A percentile compares a stretch with the other conserved stretches of the same genome.
phyloP scores from a whole-genome alignment of 1,140 invertebrate species.

The Helicoverpa zea region DNA sequence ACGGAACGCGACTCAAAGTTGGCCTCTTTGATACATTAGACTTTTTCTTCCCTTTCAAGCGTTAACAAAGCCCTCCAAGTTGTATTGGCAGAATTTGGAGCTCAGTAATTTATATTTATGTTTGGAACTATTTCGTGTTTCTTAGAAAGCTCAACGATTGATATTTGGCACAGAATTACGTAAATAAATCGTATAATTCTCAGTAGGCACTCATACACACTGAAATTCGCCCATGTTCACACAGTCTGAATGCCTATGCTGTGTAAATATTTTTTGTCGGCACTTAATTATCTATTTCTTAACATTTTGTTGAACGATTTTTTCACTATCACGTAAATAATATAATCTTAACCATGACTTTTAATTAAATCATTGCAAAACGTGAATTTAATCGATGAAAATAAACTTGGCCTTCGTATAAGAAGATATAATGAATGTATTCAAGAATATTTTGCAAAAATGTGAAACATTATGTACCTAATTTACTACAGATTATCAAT shows the following conservation, averaged over 20 bases:
- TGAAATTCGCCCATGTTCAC: too few relatives aligned
- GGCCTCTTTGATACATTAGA: constrained; percentile 48
- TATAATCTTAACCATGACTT: constrained; percentile 4
- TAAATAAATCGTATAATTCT: not conserved
- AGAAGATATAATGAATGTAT: too few relatives aligned
- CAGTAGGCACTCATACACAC: too few relatives aligned
- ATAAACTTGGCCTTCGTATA: not conserved
- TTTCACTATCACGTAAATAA: not conserved
- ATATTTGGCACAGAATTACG: not conserved
- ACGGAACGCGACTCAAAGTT: constrained; percentile 31
- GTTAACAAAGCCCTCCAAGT: constrained; percentile 32
- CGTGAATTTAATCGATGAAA: constrained; percentile 1
- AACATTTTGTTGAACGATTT: not conserved
- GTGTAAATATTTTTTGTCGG: too few relatives aligned
- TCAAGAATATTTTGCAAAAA: too few relatives aligned
- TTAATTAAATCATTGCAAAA: constrained; percentile 21
- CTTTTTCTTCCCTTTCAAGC: constrained; percentile 38
- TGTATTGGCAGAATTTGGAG: constrained; percentile 27
- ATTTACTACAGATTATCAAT: not conserved
- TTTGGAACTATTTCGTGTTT: constrained; percentile 27
- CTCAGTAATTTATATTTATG: constrained; percentile 23
- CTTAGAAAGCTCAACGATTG: not conserved
- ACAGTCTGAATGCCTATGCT: too few relatives aligned
- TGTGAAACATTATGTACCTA: not conserved
- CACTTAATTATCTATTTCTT: too few relatives aligned